These are phyloP conservation scores for Vanessa cardui DNA, from an alignment of 2,888 invertebrate genomes.

Conservation along the genomic window DNA sequence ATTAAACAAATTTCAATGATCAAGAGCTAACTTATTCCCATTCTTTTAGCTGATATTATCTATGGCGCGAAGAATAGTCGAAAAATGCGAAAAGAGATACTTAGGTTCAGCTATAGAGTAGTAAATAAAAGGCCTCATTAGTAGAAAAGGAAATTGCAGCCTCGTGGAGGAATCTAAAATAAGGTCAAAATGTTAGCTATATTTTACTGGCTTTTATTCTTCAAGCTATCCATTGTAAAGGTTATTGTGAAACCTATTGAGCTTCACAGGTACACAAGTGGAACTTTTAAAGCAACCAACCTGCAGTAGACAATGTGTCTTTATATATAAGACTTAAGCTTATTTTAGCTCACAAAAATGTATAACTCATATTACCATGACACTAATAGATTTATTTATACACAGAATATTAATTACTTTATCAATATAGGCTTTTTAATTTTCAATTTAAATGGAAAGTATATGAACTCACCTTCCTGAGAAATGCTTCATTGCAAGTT, in stretches of 20 bases:
- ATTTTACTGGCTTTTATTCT: slow-evolving; percentile 53
- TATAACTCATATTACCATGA: background rate
- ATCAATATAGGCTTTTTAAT: too few relatives aligned
- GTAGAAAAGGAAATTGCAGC: slow-evolving; percentile 79
- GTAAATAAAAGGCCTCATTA: slow-evolving; percentile 78
- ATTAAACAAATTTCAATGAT: too few relatives aligned
- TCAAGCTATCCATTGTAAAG: slow-evolving; percentile 51
- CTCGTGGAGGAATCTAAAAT: slow-evolving; percentile 73
- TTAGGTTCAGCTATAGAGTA: slow-evolving; percentile 55
- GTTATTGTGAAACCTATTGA: slow-evolving; percentile 48
- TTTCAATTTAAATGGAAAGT: background rate
- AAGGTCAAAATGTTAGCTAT: slow-evolving; percentile 75
- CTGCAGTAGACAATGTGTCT: slow-evolving; percentile 25
- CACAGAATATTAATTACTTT: background rate
- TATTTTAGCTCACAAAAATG: slow-evolving; percentile 1
- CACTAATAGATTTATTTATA: background rate
- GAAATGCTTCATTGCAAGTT: slow-evolving; percentile 93
- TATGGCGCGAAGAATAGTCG: slow-evolving; percentile 30
- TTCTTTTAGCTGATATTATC: slow-evolving; percentile 16
- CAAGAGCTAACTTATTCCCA: background rate
- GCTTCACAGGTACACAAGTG: slow-evolving; percentile 39
- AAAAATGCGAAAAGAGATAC: slow-evolving; percentile 45
- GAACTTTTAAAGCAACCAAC: slow-evolving; percentile 34
- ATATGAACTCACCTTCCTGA: slow-evolving; percentile 88
- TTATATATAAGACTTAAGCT: slow-evolving; percentile 19